A percentile compares a stretch with the other conserved stretches of the same genome.
phyloP scores from a whole-genome alignment of 2,888 invertebrate species.

The Apamea epomidion region DNA sequence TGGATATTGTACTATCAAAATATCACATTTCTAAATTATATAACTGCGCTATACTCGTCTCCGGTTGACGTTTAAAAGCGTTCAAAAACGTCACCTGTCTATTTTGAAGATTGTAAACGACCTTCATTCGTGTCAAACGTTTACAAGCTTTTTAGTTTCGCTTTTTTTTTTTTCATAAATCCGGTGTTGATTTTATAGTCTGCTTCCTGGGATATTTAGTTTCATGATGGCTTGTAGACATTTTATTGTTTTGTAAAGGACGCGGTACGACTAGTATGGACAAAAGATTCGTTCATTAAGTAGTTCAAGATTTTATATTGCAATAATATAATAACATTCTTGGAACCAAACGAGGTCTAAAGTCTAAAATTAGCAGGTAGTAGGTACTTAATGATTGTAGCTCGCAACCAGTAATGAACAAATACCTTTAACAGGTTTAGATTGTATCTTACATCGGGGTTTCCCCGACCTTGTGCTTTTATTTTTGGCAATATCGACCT shows the following conservation, averaged over 20 bases:
- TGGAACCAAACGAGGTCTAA: slow-evolving; percentile 38
- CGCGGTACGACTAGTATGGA: not conserved
- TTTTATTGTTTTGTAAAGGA: slow-evolving; percentile 19
- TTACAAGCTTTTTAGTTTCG: slow-evolving; percentile 38
- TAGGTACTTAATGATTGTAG: slow-evolving; percentile 17
- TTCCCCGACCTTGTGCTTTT: slow-evolving; percentile 71
- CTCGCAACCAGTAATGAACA: slow-evolving; percentile 41
- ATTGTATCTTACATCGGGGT: slow-evolving; percentile 64
- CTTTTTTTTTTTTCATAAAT: slow-evolving; percentile 31
- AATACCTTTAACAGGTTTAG: slow-evolving; percentile 57
- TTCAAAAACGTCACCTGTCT: slow-evolving; percentile 56
- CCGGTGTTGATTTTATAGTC: slow-evolving; percentile 22
- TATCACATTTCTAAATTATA: slow-evolving; percentile 25
- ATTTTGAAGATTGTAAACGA: slow-evolving; percentile 57
- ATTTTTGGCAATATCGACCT: slow-evolving; percentile 56
- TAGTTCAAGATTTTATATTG: slow-evolving; percentile 46
- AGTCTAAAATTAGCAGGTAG: slow-evolving; percentile 35
- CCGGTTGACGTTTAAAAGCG: slow-evolving; percentile 38
- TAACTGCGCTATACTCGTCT: slow-evolving; percentile 29
- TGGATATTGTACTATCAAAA: not conserved
- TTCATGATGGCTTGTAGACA: slow-evolving; percentile 12
- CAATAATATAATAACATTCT: slow-evolving; percentile 46
- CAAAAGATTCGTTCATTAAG: slow-evolving; percentile 32
- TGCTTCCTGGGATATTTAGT: slow-evolving; percentile 45
- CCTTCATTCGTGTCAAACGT: slow-evolving; percentile 56